These are phyloP conservation scores for Podilymbus podiceps DNA, from an alignment of 2,113 vertebrate genomes.

Conservation along the genomic window DNA sequence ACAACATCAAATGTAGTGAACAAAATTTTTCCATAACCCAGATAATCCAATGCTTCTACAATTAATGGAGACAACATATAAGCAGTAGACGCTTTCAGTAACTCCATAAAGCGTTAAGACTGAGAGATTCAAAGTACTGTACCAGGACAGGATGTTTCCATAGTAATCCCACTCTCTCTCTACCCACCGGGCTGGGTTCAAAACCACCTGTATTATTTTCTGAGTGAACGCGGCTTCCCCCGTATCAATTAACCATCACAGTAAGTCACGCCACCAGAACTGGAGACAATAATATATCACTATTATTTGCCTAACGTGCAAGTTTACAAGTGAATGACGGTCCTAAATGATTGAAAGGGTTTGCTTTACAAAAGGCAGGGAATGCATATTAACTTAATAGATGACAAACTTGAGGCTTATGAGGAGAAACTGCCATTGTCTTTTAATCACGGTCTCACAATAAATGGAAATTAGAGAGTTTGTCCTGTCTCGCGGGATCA, in stretches of 20 bases:
- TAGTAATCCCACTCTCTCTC: background rate
- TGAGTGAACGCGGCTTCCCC: background rate
- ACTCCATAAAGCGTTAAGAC: background rate
- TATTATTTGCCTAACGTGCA: background rate
- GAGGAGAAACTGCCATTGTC: slow-evolving; percentile 23
- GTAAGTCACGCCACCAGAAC: background rate
- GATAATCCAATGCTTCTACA: background rate
- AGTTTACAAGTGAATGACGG: background rate
- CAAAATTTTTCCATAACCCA: background rate
- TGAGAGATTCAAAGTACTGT: background rate
- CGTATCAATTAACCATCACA: background rate
- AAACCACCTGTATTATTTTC: background rate
- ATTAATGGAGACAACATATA: background rate
- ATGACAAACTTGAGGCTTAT: slow-evolving; percentile 28
- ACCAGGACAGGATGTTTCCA: background rate
- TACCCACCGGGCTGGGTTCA: background rate
- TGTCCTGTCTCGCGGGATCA: background rate
- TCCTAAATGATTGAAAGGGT: background rate
- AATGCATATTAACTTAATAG: background rate
- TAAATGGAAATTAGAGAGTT: slow-evolving; percentile 24
- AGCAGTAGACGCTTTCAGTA: background rate
- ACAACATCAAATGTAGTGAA: background rate
- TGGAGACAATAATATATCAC: background rate
- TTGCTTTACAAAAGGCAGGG: slow-evolving; percentile 3
- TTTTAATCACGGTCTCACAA: slow-evolving; percentile 46